Conservation (phyloP, 2,888 invertebrate genomes). For the Tortricodes alternella region DNA sequence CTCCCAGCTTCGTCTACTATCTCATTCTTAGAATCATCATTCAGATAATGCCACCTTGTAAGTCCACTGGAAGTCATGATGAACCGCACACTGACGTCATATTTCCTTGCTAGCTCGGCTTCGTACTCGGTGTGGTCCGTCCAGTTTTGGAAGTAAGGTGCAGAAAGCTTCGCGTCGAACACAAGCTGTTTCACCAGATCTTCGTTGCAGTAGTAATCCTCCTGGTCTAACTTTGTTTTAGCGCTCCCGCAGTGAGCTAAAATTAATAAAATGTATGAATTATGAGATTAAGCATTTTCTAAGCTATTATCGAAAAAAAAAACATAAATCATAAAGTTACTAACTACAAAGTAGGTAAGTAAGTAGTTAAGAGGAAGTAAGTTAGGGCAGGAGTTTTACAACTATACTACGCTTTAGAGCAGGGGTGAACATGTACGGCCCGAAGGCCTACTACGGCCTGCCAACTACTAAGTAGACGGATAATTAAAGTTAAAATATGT, state of each 20-base stretch:
- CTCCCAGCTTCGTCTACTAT: conserved; percentile 60
- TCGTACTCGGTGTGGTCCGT: conserved; percentile 75
- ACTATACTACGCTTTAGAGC: too few species aligned
- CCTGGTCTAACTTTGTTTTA: conserved; percentile 78
- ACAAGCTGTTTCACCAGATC: conserved; percentile 92
- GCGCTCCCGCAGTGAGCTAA: conserved; percentile 86
- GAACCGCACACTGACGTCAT: conserved; percentile 90
- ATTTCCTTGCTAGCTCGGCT: conserved; percentile 82
- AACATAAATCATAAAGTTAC: too few species aligned
- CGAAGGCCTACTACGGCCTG: too few species aligned
- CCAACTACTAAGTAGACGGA: too few species aligned
- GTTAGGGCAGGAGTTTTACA: too few species aligned
- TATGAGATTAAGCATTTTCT: conserved; percentile 38
- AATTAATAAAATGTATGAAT: conserved; percentile 29
- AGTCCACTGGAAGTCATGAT: conserved; percentile 95
- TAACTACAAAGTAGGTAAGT: too few species aligned
- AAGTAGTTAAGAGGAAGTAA: too few species aligned
- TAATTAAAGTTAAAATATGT: too few species aligned
- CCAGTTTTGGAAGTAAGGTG: conserved; percentile 83
- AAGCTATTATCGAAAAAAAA: too few species aligned
- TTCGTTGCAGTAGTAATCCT: conserved; percentile 92
- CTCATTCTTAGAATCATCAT: conserved; percentile 82
- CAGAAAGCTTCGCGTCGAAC: conserved; percentile 91
- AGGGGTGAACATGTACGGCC: too few species aligned
- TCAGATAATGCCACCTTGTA: conserved; percentile 92